A percentile compares a stretch with the other conserved stretches of the same genome.
phyloP scores from a whole-genome alignment of 2,888 invertebrate species.

The Sesia bembeciformis region DNA sequence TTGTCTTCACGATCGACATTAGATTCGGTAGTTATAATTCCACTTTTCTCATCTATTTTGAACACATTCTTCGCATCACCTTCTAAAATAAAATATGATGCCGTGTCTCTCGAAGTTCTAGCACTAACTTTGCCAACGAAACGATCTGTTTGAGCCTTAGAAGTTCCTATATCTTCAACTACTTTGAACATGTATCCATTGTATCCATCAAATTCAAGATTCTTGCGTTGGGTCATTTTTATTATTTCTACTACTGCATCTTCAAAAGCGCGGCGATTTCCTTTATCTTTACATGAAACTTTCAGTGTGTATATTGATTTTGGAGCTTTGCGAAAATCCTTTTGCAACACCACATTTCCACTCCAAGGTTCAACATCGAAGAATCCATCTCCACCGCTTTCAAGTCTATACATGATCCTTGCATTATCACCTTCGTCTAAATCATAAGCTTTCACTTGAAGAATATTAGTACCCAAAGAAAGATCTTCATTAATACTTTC shows the following conservation, averaged over 20 bases:
- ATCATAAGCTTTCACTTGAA: conserved; percentile 88
- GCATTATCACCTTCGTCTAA: conserved; percentile 93
- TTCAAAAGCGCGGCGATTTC: conserved; percentile 80
- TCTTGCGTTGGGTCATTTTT: conserved; percentile 80
- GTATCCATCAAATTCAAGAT: conserved; percentile 83
- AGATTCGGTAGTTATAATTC: conserved; percentile 83
- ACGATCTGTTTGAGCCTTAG: conserved; percentile 75
- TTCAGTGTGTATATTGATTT: conserved; percentile 82
- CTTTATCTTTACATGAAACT: conserved; percentile 87
- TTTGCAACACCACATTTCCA: conserved; percentile 82
- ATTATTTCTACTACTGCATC: conserved; percentile 89
- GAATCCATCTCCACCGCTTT: conserved; percentile 84
- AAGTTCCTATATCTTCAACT: conserved; percentile 84
- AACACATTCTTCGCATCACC: conserved; percentile 88
- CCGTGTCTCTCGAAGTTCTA: conserved; percentile 74
- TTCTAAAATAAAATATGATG: conserved; percentile 84
- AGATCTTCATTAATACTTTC: conserved; percentile 82
- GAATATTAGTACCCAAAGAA: conserved; percentile 76
- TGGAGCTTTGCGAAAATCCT: conserved; percentile 76
- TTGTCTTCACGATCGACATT: conserved; percentile 89
- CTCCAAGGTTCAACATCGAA: conserved; percentile 87
- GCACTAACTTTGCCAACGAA: conserved; percentile 86
- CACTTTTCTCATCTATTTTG: conserved; percentile 84
- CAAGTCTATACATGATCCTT: conserved; percentile 83
- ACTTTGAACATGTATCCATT: conserved; percentile 88